Evolutionary conservation across 2,797 vertebrate genomes (phyloP), one percentile per base, ranked within the genome.

Genomic region (Sibirionetta formosa): DNA sequence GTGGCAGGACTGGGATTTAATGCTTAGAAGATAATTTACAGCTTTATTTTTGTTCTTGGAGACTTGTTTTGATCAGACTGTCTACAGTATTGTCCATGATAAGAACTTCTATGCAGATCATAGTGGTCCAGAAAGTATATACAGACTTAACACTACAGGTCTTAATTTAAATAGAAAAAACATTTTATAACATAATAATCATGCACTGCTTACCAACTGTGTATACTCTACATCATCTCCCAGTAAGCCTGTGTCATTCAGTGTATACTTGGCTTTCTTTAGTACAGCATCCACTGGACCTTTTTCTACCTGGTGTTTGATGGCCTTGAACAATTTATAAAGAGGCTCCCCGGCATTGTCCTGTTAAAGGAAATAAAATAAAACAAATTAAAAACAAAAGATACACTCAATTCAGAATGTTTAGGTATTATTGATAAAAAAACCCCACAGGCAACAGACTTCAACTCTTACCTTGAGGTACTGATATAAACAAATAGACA

Each of bases 401-500:
- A 51, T 29, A 66, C 4, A 64, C 16, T 44, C 48, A 83, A 3
- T 50, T 26, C 8, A 81, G 11, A 10, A 51, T 22, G 35, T 82
- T 66, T 13, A 82, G 78, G 29, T 57, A 71, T 44, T 86, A 70
- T 9, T 69, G 76, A 78, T 27, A 56, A n/a, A 26, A 78, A 71
- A 77, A 50, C 1, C 24, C 10, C 68, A 50, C 7, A 84, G 65
- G 75, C 75, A 89, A 86, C 33, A 89, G 53, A 69, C 57, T 96
- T 91, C 60, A 82, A 26, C 23, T 70, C 94, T 95, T 98, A 99
- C 99, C 99, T 99, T 99, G 81, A 99, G 98, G 94, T 99, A 99
- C 98, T 99, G 99, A 97, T 99, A 99, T 22, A 99, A 98, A 94
- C 99, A 99, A 98, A 99, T 99, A 24, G 99, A 99, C 99, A 99